Conservation (phyloP, 2,888 invertebrate genomes). For the Cetonia aurata region DNA sequence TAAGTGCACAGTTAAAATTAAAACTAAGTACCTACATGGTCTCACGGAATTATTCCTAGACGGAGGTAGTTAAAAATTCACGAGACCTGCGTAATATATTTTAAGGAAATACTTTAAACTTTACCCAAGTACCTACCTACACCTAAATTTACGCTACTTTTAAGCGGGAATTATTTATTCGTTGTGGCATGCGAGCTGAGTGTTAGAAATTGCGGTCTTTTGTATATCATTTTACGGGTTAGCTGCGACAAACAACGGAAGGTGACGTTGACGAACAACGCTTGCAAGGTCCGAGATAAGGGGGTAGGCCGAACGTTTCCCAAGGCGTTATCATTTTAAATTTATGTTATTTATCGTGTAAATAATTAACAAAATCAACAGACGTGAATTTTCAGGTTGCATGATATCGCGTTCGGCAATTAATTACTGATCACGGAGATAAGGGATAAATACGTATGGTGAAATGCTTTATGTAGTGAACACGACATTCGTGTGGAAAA, state of each 20-base stretch:
- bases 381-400: neutral
- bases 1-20: constrained; percentile 12
- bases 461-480: too few relatives aligned
- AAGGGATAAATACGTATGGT: too few relatives aligned
- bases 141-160: constrained; percentile 28
- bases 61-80: constrained; percentile 20
- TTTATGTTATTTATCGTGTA: constrained; percentile 10
- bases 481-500: neutral
- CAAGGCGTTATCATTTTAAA: neutral
- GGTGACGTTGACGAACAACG: neutral
- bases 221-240: constrained; percentile 14
- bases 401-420: neutral
- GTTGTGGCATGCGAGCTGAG: constrained; percentile 23
- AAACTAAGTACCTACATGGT: constrained; percentile 4
- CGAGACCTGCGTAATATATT: constrained; percentile 2
- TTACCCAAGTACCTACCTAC: constrained; percentile 5
- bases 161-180: constrained; percentile 25
- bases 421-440: neutral
- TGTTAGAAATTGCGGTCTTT: constrained; percentile 32
- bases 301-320: neutral
- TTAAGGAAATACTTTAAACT: constrained; percentile 24
- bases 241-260: neutral
- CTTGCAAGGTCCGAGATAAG: constrained; percentile 2
- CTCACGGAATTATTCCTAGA: constrained; percentile 1
- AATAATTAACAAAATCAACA: constrained; percentile 5